Evolutionary conservation across 2,113 vertebrate genomes (phyloP).

Genomic region (Ptilonorhynchus violaceus): DNA sequence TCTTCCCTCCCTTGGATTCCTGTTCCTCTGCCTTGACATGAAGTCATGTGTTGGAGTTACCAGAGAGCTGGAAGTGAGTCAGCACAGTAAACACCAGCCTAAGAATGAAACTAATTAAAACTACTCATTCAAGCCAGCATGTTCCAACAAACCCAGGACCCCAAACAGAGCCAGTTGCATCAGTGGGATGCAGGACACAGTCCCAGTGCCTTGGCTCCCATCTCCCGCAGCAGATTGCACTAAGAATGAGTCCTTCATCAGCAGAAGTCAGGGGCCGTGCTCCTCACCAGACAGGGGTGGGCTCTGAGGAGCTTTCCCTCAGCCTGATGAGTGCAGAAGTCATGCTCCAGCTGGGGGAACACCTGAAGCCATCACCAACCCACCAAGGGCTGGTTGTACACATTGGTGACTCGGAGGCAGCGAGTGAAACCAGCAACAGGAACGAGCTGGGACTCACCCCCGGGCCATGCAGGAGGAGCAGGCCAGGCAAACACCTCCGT

Average conservation of each 20-base stretch:
- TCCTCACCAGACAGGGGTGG: not conserved
- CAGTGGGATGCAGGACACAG: not conserved
- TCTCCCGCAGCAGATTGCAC: not conserved
- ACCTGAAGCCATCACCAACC: not conserved
- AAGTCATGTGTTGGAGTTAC: not conserved
- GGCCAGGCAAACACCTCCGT: not conserved
- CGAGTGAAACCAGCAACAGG: not conserved
- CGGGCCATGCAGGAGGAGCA: accelerated
- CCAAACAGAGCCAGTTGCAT: not conserved
- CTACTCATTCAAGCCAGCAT: not conserved
- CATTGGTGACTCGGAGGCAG: accelerated
- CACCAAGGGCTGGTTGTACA: not conserved
- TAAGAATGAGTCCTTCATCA: accelerated
- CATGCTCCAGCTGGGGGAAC: not conserved
- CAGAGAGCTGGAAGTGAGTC: conserved; percentile 48
- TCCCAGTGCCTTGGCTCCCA: not conserved
- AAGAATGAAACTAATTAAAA: not conserved
- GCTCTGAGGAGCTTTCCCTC: not conserved
- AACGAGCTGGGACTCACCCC: not conserved
- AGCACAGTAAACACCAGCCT: conserved; percentile 17
- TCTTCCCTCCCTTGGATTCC: not conserved
- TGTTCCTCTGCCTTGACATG: not conserved
- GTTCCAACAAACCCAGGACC: not conserved
- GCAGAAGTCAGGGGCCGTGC: accelerated
- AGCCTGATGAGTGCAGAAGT: not conserved